Percentiles rank a stretch among this genome's conserved stretches.
These are phyloP conservation scores for Antitype chi DNA, from an alignment of 2,888 invertebrate species.

Conservation along the genomic window DNA sequence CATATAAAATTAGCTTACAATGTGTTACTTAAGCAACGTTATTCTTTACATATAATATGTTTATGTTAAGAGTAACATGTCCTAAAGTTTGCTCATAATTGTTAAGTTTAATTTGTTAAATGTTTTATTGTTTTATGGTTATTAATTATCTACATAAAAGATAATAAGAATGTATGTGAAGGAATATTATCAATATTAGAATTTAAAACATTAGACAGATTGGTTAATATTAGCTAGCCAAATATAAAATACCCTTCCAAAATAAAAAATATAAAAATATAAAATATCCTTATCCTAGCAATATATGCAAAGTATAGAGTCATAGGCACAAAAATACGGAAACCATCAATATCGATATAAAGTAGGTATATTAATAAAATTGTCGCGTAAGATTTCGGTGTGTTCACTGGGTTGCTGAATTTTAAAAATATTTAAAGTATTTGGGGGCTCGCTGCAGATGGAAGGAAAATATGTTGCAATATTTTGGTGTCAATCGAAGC, in stretches of 20 bases:
- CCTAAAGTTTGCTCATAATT: conserved; percentile 51
- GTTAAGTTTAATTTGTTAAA: conserved; percentile 29
- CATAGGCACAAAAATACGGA: conserved; percentile 48
- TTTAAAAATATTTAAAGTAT: conserved; percentile 1
- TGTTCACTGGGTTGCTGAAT: conserved; percentile 54
- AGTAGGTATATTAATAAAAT: conserved; percentile 26
- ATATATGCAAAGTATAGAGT: conserved; percentile 42
- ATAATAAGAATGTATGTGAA: conserved; percentile 49
- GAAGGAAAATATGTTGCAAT: not conserved
- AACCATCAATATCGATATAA: conserved; percentile 43
- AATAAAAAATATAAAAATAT: too few species aligned
- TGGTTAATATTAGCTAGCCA: conserved; percentile 58
- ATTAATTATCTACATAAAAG: conserved; percentile 32
- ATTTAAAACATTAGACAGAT: conserved; percentile 40
- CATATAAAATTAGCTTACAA: conserved; percentile 21
- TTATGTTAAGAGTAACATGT: conserved; percentile 33
- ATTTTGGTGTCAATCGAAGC: not conserved
- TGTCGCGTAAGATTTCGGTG: conserved; percentile 50
- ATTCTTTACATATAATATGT: conserved; percentile 22
- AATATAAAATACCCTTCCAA: conserved; percentile 42
- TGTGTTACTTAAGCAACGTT: conserved; percentile 24
- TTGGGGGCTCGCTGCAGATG: not conserved
- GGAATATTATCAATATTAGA: conserved; percentile 64
- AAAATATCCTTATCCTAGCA: conserved; percentile 38
- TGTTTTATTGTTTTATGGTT: conserved; percentile 24